A percentile compares a stretch with the other conserved stretches of the same genome.
Conservation (phyloP, 2,888 invertebrate genomes). For the Callimorpha dominula region DNA sequence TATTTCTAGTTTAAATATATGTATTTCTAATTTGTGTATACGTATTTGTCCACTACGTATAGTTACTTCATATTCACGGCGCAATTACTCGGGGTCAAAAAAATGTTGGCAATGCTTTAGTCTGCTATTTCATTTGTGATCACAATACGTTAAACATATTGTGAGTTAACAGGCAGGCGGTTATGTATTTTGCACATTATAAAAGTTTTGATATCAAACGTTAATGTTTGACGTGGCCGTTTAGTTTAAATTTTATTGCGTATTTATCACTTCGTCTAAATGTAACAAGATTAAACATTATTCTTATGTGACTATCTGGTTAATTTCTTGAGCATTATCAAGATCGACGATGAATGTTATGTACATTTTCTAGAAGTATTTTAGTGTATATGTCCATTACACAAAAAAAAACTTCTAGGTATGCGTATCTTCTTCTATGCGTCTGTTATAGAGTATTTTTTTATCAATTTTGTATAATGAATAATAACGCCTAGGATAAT, state of each 20-base stretch:
- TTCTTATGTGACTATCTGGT: neutral
- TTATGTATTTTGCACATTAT: slow-evolving; percentile 26
- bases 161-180: slow-evolving; percentile 20
- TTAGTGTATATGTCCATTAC: neutral
- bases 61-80: slow-evolving; percentile 2
- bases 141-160: slow-evolving; percentile 34
- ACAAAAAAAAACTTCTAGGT: too few species aligned
- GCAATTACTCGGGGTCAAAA: slow-evolving; percentile 24
- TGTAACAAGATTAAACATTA: neutral
- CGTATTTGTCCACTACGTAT: slow-evolving; percentile 9
- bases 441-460: too few species aligned
- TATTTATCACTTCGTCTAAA: too few species aligned
- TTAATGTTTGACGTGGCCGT: neutral
- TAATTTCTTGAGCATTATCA: neutral
- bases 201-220: slow-evolving; percentile 3
- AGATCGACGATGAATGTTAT: neutral
- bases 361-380: neutral
- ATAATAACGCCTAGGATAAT: too few species aligned
- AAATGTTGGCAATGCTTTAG: slow-evolving; percentile 42
- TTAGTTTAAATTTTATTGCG: too few species aligned
- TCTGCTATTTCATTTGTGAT: slow-evolving; percentile 30
- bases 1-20: slow-evolving; percentile 3
- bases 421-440: too few species aligned
- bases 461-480: too few species aligned
- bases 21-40: slow-evolving; percentile 3